A percentile compares a stretch with the other conserved stretches of the same genome.
Conservation (phyloP, 30 jellyfish, hydroid and myxozoan species). For the Calvadosia cruxmelitensis region DNA sequence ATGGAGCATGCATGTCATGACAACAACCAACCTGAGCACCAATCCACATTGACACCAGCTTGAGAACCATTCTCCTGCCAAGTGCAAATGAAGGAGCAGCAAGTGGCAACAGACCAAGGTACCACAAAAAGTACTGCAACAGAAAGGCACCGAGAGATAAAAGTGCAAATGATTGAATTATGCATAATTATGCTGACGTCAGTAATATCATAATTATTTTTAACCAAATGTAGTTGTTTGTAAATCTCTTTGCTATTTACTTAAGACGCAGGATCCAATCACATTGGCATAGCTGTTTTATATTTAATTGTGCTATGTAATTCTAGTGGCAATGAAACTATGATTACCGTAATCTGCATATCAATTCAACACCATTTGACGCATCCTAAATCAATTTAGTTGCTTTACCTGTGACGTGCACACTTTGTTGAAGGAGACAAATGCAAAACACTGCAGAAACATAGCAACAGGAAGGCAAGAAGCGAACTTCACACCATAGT, state of each 20-base stretch:
- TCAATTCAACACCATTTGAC: no score
- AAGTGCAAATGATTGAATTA: neutral
- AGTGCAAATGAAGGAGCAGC: constrained; percentile 39
- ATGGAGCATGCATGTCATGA: no score
- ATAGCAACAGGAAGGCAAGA: constrained; percentile 47
- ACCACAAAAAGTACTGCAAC: constrained; percentile 89
- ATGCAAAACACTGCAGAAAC: constrained; percentile 85
- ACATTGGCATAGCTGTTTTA: no score
- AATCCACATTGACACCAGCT: constrained; percentile 42
- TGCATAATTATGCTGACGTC: neutral
- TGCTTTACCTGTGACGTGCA: constrained; percentile 98
- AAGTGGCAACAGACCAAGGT: constrained; percentile 72
- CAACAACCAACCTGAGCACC: constrained; percentile 97
- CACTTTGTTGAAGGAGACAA: constrained; percentile 91
- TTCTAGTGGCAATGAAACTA: no score
- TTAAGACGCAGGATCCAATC: no score
- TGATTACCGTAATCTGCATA: no score
- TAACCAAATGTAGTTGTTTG: no score
- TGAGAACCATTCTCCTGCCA: neutral
- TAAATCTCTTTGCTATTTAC: no score
- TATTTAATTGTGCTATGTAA: no score
- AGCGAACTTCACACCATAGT: constrained; percentile 45
- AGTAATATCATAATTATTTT: no score
- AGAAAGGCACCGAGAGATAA: neutral
- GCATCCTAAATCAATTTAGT: no score